Percentiles rank a stretch among this genome's conserved stretches.
phyloP scores from a whole-genome alignment of 2,113 vertebrate genomes.

The Himantopus leucocephalus region DNA sequence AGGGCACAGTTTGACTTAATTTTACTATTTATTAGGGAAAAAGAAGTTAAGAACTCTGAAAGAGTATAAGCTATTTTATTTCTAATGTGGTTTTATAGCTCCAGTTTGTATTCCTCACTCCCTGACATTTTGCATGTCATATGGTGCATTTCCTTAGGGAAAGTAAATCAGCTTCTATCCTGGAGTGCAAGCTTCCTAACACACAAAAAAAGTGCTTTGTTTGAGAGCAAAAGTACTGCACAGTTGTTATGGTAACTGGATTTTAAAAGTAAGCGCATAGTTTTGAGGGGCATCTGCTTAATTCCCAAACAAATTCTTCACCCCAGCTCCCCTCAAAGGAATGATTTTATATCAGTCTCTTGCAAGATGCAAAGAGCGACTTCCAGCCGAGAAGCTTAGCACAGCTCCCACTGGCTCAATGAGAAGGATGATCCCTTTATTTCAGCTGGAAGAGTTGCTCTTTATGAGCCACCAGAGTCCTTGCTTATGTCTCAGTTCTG shows the following conservation, averaged over 20 bases:
- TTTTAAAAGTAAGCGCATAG: constrained; percentile 57
- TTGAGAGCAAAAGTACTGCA: constrained; percentile 57
- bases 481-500: not conserved
- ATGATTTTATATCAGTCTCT: constrained; percentile 42
- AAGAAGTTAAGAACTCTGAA: not conserved
- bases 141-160: constrained; percentile 61
- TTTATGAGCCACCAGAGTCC: not conserved
- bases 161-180: constrained; percentile 74
- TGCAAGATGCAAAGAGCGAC: constrained; percentile 17
- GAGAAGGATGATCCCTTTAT: not conserved
- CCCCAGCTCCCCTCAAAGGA: constrained; percentile 38
- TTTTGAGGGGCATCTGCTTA: constrained; percentile 58
- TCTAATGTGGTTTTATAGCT: constrained; percentile 16
- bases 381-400: constrained; percentile 49
- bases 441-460: not conserved
- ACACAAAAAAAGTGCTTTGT: constrained; percentile 60
- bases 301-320: constrained; percentile 63
- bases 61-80: constrained; percentile 28
- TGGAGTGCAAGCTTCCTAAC: constrained; percentile 67
- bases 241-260: constrained; percentile 76
- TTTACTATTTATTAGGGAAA: not conserved
- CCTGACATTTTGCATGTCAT: constrained; percentile 69
- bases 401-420: not conserved
- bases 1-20: constrained; percentile 20
- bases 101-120: constrained; percentile 9